phyloP scores from a whole-genome alignment of 1,140 invertebrate species.

The Drosophila hydei region DNA sequence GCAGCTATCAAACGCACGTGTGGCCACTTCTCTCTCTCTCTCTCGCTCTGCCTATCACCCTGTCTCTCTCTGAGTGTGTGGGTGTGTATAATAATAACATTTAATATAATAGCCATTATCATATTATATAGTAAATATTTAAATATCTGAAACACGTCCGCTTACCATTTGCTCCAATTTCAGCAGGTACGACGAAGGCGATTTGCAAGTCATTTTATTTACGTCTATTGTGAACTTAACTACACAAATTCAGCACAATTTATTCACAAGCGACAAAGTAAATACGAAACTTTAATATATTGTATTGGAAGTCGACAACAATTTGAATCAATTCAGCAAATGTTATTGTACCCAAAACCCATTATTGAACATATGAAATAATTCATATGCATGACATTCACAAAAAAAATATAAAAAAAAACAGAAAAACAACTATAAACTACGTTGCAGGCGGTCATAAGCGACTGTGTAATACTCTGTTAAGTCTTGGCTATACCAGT shows the following conservation, averaged over 20 bases:
- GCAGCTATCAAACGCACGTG: constrained; percentile 18
- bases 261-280: background rate
- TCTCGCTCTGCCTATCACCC: too few relatives aligned
- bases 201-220: constrained; percentile 51
- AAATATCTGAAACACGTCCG: background rate
- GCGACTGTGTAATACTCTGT: background rate
- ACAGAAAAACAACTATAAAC: background rate
- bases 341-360: constrained; percentile 19
- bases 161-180: constrained; percentile 73
- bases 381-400: constrained; percentile 33
- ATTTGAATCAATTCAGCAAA: constrained; percentile 16
- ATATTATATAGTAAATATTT: background rate
- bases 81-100: constrained; percentile 7
- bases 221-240: constrained; percentile 1
- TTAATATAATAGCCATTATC: constrained; percentile 4
- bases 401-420: background rate
- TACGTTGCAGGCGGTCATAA: background rate
- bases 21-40: background rate
- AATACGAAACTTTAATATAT: constrained; percentile 5
- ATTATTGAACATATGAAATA: constrained; percentile 23
- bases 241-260: background rate
- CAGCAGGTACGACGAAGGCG: constrained; percentile 51
- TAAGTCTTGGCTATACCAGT: too few relatives aligned
- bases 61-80: background rate
- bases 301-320: background rate